Percentiles rank a stretch among this genome's conserved stretches.
phyloP scores from a whole-genome alignment of 2,888 invertebrate genomes.

The Spodoptera littoralis region DNA sequence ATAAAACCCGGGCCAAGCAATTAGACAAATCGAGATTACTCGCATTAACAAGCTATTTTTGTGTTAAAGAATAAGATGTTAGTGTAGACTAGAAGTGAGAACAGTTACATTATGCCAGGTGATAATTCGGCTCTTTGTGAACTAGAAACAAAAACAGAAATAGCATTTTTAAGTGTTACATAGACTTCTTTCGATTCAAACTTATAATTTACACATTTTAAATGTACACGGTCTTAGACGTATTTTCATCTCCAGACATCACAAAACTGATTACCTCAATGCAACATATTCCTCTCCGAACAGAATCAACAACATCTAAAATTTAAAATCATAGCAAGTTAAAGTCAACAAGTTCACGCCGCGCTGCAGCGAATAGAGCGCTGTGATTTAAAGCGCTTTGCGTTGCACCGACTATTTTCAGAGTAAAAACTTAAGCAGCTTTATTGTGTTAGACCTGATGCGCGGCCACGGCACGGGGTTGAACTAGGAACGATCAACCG shows the following conservation, averaged over 20 bases:
- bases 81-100: no score
- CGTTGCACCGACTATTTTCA: slow-evolving; percentile 25
- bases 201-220: no score
- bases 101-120: no score
- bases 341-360: slow-evolving; percentile 10
- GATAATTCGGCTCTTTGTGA: no score
- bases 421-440: slow-evolving; percentile 29
- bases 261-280: background rate
- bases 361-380: slow-evolving; percentile 19
- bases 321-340: slow-evolving; percentile 23
- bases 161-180: no score
- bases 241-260: background rate
- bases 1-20: no score
- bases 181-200: no score
- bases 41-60: no score
- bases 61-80: no score
- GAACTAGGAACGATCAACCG: background rate
- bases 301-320: slow-evolving; percentile 1
- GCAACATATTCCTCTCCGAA: background rate
- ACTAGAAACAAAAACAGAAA: no score
- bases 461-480: background rate
- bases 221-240: no score
- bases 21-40: no score
- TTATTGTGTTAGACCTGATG: slow-evolving; percentile 14
- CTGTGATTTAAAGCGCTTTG: slow-evolving; percentile 33